These are phyloP conservation scores for Sicus ferrugineus DNA, from an alignment of 2,888 invertebrate species.

Conservation along the genomic window DNA sequence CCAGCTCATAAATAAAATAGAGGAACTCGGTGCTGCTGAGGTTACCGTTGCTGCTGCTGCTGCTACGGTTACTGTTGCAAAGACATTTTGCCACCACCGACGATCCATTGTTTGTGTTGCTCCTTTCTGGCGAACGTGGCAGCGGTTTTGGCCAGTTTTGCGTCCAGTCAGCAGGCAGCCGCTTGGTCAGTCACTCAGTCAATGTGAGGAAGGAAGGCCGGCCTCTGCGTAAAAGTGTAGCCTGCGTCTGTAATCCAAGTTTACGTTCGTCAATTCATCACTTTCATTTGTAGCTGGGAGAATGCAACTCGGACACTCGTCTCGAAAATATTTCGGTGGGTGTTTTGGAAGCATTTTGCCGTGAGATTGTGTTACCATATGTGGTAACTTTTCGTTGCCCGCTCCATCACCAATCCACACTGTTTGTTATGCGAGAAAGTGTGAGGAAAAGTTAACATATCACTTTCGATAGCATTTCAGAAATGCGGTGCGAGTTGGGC, in stretches of 20 bases:
- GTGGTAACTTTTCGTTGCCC: background rate
- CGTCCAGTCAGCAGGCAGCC: background rate
- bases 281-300: conserved; percentile 35
- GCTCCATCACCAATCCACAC: background rate
- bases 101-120: background rate
- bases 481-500: too few species aligned
- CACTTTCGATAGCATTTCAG: too few species aligned
- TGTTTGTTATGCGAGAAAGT: conserved; percentile 13
- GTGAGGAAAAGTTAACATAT: background rate
- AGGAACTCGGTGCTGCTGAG: conserved; percentile 10
- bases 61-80: background rate
- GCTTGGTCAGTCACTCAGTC: too few species aligned
- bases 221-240: background rate
- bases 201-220: background rate
- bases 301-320: conserved; percentile 21
- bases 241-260: background rate
- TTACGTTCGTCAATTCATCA: conserved; percentile 35
- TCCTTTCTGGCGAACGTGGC: background rate
- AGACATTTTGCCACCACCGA: background rate
- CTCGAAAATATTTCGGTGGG: conserved; percentile 24
- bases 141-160: too few species aligned
- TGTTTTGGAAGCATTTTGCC: conserved; percentile 22
- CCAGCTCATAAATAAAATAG: conserved; percentile 35
- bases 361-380: background rate
- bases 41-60: background rate